A percentile compares a stretch with the other conserved stretches of the same genome.
Conservation (phyloP, 2,113 vertebrate species). For the Ondatra zibethicus region DNA sequence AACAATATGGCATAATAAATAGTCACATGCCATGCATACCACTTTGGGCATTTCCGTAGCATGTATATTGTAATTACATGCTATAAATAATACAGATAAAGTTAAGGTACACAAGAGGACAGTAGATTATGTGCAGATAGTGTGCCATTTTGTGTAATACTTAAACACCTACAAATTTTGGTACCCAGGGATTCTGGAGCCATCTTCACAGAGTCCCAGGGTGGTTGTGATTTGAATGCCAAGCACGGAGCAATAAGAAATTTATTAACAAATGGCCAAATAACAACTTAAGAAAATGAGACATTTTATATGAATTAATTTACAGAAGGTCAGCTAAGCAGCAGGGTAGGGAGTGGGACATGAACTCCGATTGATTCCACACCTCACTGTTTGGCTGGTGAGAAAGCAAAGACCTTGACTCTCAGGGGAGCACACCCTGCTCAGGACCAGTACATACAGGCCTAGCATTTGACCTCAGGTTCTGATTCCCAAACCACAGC, state of each 20-base stretch:
- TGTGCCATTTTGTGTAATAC: not conserved
- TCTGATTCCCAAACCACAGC: not conserved
- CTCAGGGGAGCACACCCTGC: not conserved
- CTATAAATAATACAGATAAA: not conserved
- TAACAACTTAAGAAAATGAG: not conserved
- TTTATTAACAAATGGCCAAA: not conserved
- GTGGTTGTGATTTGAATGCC: not conserved
- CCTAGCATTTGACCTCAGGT: not conserved
- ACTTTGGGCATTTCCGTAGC: not conserved
- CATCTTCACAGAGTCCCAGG: not conserved
- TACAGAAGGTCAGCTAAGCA: not conserved
- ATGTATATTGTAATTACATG: not conserved
- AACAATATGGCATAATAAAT: not conserved
- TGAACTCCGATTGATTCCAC: not conserved
- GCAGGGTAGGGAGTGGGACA: not conserved
- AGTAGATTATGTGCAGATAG: not conserved
- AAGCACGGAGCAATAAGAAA: not conserved
- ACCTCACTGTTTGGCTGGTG: not conserved
- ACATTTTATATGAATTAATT: not conserved
- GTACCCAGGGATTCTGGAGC: not conserved
- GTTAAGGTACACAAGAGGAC: not conserved
- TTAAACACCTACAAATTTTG: not conserved
- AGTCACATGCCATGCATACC: not conserved
- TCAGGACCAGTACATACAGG: not conserved
- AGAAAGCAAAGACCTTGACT: not conserved